A percentile compares a stretch with the other conserved stretches of the same genome.
These are phyloP conservation scores for Xyrichtys novacula DNA, from an alignment of 2,797 vertebrate species.

Conservation along the genomic window DNA sequence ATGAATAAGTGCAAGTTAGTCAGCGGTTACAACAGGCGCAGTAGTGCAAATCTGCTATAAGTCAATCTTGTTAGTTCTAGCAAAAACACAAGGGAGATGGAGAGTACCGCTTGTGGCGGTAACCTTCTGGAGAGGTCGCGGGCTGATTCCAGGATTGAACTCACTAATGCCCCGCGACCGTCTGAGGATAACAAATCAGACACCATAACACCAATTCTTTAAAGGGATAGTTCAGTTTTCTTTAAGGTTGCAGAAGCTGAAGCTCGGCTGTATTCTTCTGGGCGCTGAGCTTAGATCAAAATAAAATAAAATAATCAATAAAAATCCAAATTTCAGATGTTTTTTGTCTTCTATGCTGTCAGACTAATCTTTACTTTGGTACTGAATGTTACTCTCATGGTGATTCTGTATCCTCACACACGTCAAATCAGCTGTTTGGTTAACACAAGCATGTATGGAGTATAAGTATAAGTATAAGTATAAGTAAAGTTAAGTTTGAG, in stretches of 20 bases:
- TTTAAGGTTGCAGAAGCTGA: too few relatives aligned
- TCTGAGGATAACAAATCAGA: slow-evolving; percentile 69
- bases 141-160: slow-evolving; percentile 64
- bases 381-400: too few relatives aligned
- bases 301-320: too few relatives aligned
- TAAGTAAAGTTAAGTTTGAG: not conserved
- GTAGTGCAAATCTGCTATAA: slow-evolving; percentile 75
- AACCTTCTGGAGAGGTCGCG: slow-evolving; percentile 66
- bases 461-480: not conserved
- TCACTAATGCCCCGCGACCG: slow-evolving; percentile 48
- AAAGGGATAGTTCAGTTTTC: not conserved
- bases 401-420: too few relatives aligned
- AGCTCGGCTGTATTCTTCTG: too few relatives aligned
- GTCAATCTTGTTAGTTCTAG: slow-evolving; percentile 75
- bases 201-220: slow-evolving; percentile 27
- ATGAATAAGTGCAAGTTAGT: slow-evolving; percentile 72
- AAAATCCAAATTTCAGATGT: too few relatives aligned
- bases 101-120: slow-evolving; percentile 70
- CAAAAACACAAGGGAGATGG: slow-evolving; percentile 72
- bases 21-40: slow-evolving; percentile 56
- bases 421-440: too few relatives aligned
- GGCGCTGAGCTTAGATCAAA: too few relatives aligned
- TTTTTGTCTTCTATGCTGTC: too few relatives aligned
- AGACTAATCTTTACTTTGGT: too few relatives aligned
- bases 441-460: not conserved